A percentile compares a stretch with the other conserved stretches of the same genome.
Conservation (phyloP, 2,797 vertebrate species). For the Halcyon smyrnensis region DNA sequence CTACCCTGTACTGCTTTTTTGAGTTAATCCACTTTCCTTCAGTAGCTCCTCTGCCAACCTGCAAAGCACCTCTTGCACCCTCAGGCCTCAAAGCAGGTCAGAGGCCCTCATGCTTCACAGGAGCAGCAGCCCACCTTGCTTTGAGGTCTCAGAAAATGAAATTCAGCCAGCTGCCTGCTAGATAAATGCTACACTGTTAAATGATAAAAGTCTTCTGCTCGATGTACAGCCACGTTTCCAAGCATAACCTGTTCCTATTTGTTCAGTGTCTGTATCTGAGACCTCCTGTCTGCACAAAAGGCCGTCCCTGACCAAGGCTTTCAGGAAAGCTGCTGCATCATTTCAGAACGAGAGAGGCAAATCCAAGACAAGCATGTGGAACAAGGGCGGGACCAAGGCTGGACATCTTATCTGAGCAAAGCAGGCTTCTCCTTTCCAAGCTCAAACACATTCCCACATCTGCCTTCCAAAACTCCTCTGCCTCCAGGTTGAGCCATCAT, state of each 20-base stretch:
- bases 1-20: background rate
- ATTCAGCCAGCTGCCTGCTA: background rate
- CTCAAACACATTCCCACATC: background rate
- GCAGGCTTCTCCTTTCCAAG: background rate
- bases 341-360: constrained; percentile 30
- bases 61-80: background rate
- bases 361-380: background rate
- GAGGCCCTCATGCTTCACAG: background rate
- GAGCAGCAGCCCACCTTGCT: background rate
- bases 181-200: background rate
- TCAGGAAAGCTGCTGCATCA: constrained; percentile 7
- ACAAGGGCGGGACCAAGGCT: background rate
- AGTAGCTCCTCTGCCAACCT: background rate
- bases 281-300: background rate
- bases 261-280: constrained; percentile 12
- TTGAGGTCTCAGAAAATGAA: background rate
- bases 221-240: background rate
- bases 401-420: background rate
- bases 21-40: background rate
- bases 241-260: constrained; percentile 3
- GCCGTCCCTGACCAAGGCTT: background rate
- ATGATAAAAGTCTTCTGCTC: background rate
- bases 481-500: background rate
- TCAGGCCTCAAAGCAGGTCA: background rate
- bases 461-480: background rate